Base-by-base conservation (phyloP, 2,888 invertebrate genomes). In the Caenorhabditis afra region DNA sequence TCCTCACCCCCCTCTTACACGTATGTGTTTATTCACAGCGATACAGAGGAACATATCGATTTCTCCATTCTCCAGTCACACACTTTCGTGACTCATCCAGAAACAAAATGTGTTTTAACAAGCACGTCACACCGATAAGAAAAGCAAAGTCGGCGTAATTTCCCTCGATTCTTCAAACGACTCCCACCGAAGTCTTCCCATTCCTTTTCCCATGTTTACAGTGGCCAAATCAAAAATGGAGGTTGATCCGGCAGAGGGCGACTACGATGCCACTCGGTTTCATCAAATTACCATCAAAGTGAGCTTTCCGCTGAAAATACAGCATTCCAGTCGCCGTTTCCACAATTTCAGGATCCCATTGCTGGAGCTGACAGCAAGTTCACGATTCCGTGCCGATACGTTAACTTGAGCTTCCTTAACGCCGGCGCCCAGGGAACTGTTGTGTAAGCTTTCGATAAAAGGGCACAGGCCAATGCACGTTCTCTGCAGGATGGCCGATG, bases 401-500 rank as follows among this genome's bases (percentile, higher is more conserved):
- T 57, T 23, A 79, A 85, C 45, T 80, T 86, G 1, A 62, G 70
- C 14, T 86, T 81, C 65, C 47, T 86, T 44, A 84, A 82, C 62
- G 84, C 86, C 10, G 86, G 86, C 14, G 86, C 86, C 0, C 86
- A 86, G 47, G 86, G 86, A 49, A 86, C 86, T 16, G 86, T 86
- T 10, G 84, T 85, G 85, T 85, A 44, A 76, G 85, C 75, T 29
- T 44, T 7, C 11, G 41, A 47, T 41, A 12, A 29, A 35, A n/a
- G 62, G 23, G 41, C 11, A 50, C 29, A 52, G 50, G 8, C 20
- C 2, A n/a, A 20, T 0, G 3, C 12, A 10, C 1, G 47, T n/a
- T 45, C 11, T 35, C 78, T 88, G 59, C 93, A 98, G 98, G 92
- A 96, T 97, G 91, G 98, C 98, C 58, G 95, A 95, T 91, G 99